Evolutionary conservation across 2,797 vertebrate species (phyloP), one percentile per base, ranked within the genome.

Genomic region (Peromyscus eremicus): DNA sequence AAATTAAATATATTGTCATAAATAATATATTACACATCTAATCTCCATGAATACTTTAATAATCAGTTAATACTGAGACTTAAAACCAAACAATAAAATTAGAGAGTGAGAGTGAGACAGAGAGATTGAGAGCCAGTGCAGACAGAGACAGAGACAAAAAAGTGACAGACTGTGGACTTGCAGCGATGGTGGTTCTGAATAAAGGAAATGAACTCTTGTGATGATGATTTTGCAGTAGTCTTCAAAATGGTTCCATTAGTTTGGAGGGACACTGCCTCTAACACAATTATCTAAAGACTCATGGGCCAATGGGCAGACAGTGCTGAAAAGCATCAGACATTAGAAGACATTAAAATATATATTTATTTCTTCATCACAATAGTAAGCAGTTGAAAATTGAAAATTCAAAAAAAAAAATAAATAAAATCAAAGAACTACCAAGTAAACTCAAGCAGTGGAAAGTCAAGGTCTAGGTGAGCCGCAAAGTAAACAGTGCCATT

Each of bases 391-490:
- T 83, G 37, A 93, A 62, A 76, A 85, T 94, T 12, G 52, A 77
- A 94, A 77, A 64, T 34, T 43, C 0, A 79, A 79, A 12, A 34
- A 60, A 85, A 90, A 25, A 64, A 60, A 62, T 32, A 9, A 75
- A 3, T 19, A 9, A 83, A 83, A 14, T 1, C 3, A 71, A 96
- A 82, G 34, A 88, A 71, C 46, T 55, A 11, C 14, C 21, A 40
- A 66, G 40, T n/a, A 88, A 90, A 62, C 21, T 7, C 7, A 92
- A 85, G 25, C n/a, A 71, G 52, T 64, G 21, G 52, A 88, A 91
- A 89, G 46, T 81, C 70, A 96, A 96, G 80, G 57, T 94, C 84
- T 93, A 77, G 0, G 23, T 68, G 82, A 25, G 8, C 71, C 46
- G 3, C 25, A 57, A 81, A 71, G 14, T 92, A 81, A 75, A 93